These are phyloP conservation scores for Latrodectus geometricus DNA, from an alignment of 1,140 invertebrate species.

Conservation along the genomic window DNA sequence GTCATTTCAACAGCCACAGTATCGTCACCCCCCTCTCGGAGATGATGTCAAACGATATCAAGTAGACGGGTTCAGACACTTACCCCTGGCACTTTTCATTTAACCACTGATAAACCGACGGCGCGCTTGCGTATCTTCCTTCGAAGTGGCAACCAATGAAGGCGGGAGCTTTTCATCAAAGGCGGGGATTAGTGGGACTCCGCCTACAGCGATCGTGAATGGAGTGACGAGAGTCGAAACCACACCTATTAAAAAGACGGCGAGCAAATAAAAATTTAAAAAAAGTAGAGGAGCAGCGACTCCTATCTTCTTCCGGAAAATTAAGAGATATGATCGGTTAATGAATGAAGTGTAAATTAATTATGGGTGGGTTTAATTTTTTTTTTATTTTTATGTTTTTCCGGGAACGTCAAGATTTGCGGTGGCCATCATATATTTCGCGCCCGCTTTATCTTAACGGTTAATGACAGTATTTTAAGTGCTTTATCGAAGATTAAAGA, in stretches of 20 bases:
- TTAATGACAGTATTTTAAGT: conserved; percentile 57
- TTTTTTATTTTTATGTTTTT: conserved; percentile 10
- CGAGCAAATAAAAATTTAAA: background rate
- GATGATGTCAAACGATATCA: conserved; percentile 43
- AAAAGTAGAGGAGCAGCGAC: background rate
- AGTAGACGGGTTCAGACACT: conserved; percentile 18
- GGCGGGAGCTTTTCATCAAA: conserved; percentile 11
- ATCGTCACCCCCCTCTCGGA: conserved; percentile 11
- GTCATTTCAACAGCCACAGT: conserved; percentile 28
- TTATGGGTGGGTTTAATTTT: conserved; percentile 33
- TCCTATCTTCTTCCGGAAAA: conserved; percentile 5
- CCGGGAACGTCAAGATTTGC: conserved; percentile 43
- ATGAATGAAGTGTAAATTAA: conserved; percentile 62
- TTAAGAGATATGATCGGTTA: conserved; percentile 59
- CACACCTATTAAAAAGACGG: conserved; percentile 44
- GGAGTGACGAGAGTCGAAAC: background rate
- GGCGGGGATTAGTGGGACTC: background rate
- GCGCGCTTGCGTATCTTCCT: conserved; percentile 29
- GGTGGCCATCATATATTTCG: conserved; percentile 39
- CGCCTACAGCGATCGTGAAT: conserved; percentile 24
- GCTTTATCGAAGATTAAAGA: background rate
- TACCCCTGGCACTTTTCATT: conserved; percentile 39
- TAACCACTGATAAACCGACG: conserved; percentile 37
- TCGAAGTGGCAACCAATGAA: conserved; percentile 24
- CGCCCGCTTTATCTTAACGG: conserved; percentile 41